A percentile compares a stretch with the other conserved stretches of the same genome.
phyloP scores from a whole-genome alignment of 2,797 vertebrate genomes.

The Peromyscus eremicus region DNA sequence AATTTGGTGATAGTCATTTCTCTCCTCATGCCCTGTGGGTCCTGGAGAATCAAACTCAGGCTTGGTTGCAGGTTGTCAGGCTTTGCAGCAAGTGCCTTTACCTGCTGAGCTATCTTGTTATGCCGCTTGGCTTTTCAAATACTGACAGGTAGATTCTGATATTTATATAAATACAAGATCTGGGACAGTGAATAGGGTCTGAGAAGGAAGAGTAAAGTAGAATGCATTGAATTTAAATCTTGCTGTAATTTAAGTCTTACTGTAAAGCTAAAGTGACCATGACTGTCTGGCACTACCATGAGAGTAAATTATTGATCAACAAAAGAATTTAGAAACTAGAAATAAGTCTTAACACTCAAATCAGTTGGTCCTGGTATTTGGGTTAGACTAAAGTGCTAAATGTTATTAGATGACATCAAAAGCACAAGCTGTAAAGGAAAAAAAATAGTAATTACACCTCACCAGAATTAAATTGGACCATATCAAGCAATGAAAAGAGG shows the following conservation, averaged over 20 bases:
- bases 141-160: not conserved
- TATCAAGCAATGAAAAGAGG: not conserved
- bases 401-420: not conserved
- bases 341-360: conserved; percentile 4
- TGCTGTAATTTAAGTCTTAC: conserved; percentile 9
- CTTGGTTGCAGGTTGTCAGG: not conserved
- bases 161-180: conserved; percentile 25
- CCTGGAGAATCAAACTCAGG: not conserved
- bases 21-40: not conserved
- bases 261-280: not conserved
- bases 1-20: not conserved
- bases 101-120: not conserved
- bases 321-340: conserved; percentile 39
- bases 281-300: not conserved
- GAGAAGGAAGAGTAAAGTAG: conserved; percentile 8
- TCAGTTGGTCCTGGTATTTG: not conserved
- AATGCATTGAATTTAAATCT: conserved; percentile 6
- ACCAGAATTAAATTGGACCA: not conserved
- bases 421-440: conserved; percentile 30
- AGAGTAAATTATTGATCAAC: not conserved
- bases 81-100: not conserved
- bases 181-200: not conserved
- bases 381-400: not conserved
- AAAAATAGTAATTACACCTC: not conserved
- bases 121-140: not conserved